A percentile compares a stretch with the other conserved stretches of the same genome.
Evolutionary conservation across 1,140 invertebrate species (phyloP).

Genomic region (Panulirus ornatus): DNA sequence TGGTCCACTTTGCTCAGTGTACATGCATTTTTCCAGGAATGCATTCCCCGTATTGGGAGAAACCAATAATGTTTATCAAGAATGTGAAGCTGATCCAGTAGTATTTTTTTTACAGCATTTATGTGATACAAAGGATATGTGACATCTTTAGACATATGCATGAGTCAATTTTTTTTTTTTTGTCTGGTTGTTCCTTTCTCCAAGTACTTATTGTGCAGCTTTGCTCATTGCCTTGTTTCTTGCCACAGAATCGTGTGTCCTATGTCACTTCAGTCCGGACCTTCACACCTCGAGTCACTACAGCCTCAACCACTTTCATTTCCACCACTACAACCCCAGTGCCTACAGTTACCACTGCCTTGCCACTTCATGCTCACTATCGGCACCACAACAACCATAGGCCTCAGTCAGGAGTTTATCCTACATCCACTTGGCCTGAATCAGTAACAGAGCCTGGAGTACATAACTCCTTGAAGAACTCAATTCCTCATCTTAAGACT

Average conservation of each 20-base stretch:
- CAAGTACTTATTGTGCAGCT: no score
- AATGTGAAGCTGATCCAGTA: no score
- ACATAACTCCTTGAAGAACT: conserved; percentile 36
- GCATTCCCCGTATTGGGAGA: no score
- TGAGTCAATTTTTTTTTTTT: no score
- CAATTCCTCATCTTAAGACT: conserved; percentile 31
- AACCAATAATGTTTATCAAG: no score
- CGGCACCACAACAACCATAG: background rate
- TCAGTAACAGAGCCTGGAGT: conserved; percentile 49
- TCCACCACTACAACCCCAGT: background rate
- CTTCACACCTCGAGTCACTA: conserved; percentile 38
- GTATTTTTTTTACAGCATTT: no score
- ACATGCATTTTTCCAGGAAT: no score
- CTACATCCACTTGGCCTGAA: conserved; percentile 6
- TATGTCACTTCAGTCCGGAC: conserved; percentile 9
- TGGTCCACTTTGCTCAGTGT: no score
- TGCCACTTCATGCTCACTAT: background rate
- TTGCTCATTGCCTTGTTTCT: no score
- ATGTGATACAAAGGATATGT: no score
- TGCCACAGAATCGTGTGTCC: conserved; percentile 43
- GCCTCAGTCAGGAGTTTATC: background rate
- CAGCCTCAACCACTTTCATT: background rate
- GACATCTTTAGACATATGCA: no score
- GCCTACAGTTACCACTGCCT: background rate
- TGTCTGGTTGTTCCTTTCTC: no score